A percentile compares a stretch with the other conserved stretches of the same genome.
Evolutionary conservation across 2,888 invertebrate species (phyloP).

Genomic region (Drosophila macrospina): DNA sequence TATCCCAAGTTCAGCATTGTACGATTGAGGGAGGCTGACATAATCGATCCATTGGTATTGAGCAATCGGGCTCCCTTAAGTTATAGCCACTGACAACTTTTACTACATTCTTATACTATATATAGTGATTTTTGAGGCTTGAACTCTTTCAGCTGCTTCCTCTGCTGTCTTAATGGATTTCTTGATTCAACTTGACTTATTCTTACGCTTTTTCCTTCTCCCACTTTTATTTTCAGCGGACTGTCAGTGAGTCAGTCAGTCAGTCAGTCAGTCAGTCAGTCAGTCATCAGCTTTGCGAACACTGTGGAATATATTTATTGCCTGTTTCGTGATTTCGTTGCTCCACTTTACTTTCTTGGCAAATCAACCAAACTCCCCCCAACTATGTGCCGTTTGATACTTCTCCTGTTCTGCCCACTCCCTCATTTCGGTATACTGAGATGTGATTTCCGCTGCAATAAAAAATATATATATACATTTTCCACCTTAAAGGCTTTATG

Average conservation of each 20-base stretch:
- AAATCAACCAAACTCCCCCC: conserved; percentile 48
- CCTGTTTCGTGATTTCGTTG: conserved; percentile 30
- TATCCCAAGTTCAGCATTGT: no score
- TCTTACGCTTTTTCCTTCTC: not conserved
- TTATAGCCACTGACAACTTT: not conserved
- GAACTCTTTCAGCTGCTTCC: conserved; percentile 47
- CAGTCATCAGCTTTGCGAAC: conserved; percentile 58
- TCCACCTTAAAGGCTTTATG: conserved; percentile 78
- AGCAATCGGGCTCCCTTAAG: no score
- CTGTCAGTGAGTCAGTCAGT: conserved; percentile 56
- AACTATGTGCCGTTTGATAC: conserved; percentile 58
- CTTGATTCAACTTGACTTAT: conserved; percentile 14
- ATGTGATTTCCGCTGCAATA: conserved; percentile 76
- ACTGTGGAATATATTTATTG: conserved; percentile 71
- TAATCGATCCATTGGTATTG: no score
- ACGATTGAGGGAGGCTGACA: no score
- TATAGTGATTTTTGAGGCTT: not conserved
- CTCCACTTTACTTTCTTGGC: conserved; percentile 17
- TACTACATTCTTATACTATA: not conserved
- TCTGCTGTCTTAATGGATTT: conserved; percentile 48
- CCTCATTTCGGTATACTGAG: conserved; percentile 37
- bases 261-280: conserved; percentile 58
- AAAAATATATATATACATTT: conserved; percentile 66
- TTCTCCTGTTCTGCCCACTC: not conserved
- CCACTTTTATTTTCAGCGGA: conserved; percentile 4